Percentiles rank a stretch among this genome's conserved stretches.
phyloP scores from a whole-genome alignment of 2,113 vertebrate genomes.

The Gavialis gangeticus region DNA sequence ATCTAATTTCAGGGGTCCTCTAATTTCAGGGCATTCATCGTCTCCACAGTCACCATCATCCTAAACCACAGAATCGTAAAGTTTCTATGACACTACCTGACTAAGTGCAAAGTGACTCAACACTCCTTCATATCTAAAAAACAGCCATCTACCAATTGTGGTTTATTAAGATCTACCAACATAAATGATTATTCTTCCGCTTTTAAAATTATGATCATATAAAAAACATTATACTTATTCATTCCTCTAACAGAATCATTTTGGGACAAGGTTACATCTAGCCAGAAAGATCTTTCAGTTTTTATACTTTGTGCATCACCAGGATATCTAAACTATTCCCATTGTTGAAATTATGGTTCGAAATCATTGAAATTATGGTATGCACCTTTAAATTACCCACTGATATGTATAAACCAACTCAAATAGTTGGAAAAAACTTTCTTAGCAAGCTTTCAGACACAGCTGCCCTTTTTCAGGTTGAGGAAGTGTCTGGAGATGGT shows the following conservation, averaged over 20 bases:
- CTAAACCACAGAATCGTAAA: conserved; percentile 25
- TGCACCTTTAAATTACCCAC: background rate
- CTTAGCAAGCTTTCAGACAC: too few relatives aligned
- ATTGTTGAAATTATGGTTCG: background rate
- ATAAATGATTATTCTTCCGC: background rate
- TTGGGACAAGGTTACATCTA: background rate
- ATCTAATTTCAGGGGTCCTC: too few relatives aligned
- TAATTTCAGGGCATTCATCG: too few relatives aligned
- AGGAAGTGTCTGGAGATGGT: too few relatives aligned
- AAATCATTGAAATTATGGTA: background rate
- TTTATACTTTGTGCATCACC: background rate
- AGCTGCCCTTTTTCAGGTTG: too few relatives aligned
- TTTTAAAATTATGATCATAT: background rate
- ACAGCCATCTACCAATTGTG: background rate
- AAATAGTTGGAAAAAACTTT: too few relatives aligned
- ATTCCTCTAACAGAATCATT: background rate
- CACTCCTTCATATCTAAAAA: conserved; percentile 13
- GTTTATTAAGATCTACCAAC: background rate
- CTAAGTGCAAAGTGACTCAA: conserved; percentile 52
- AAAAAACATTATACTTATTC: background rate
- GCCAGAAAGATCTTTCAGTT: background rate
- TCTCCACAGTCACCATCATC: background rate
- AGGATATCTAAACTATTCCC: background rate
- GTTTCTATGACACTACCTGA: conserved; percentile 54
- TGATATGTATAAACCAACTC: background rate